phyloP scores from a whole-genome alignment of 2,797 vertebrate genomes.

The Anguilla pacifica region DNA sequence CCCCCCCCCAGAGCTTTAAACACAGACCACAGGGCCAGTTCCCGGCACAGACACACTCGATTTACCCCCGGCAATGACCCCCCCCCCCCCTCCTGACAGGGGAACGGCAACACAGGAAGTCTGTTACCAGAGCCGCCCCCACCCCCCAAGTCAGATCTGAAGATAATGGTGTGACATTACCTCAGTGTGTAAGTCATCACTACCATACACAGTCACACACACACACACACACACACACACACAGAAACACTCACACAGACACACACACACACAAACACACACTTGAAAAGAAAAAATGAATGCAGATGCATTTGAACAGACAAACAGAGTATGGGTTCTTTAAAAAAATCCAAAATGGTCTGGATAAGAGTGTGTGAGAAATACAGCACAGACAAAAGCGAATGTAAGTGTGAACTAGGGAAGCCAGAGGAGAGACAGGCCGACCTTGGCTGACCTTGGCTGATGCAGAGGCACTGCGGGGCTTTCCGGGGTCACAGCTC shows the following conservation, averaged over 20 bases:
- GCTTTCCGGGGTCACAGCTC: background rate
- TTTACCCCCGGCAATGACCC: background rate
- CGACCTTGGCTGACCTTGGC: background rate
- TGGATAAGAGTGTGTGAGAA: background rate
- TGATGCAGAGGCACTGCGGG: background rate
- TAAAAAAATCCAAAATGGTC: background rate
- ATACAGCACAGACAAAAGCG: background rate
- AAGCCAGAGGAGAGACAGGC: background rate
- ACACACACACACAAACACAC: background rate
- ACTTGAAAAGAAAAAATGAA: background rate
- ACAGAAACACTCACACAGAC: background rate
- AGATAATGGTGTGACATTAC: conserved; percentile 17
- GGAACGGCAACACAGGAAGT: background rate
- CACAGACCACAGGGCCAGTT: too few species aligned
- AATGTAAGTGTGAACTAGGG: background rate
- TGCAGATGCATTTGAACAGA: background rate
- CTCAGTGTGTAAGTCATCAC: background rate
- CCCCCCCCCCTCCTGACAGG: background rate
- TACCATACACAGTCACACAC: background rate
- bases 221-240: background rate
- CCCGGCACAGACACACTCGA: background rate
- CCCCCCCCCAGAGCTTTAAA: background rate
- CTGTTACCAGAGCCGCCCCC: background rate
- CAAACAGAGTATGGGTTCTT: background rate
- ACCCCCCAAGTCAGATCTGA: background rate